Evolutionary conservation across 53 echinoderm and acorn worm genomes (phyloP).

Genomic region (Pentamera pediparva): DNA sequence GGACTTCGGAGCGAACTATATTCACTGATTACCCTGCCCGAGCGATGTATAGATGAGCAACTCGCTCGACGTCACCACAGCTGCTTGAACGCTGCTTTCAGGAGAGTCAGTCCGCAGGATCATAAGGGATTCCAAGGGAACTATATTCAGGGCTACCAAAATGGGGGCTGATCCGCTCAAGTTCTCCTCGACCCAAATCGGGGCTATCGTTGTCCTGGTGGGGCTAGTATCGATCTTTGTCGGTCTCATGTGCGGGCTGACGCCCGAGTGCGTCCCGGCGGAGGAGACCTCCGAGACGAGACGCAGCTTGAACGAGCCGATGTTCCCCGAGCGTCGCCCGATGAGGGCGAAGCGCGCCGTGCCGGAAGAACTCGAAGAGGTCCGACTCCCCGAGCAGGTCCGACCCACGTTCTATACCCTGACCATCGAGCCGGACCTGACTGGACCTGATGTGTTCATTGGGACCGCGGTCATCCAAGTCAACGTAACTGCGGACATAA

Average conservation of each 20-base stretch:
- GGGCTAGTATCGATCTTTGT: constrained; percentile 34
- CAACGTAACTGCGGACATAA: background rate
- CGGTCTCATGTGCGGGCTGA: constrained; percentile 55
- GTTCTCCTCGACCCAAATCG: constrained; percentile 11
- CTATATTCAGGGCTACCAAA: too few species aligned
- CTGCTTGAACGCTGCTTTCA: too few species aligned
- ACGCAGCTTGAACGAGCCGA: constrained; percentile 2
- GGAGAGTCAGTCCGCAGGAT: too few species aligned
- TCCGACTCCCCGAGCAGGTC: constrained; percentile 2
- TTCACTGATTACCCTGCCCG: too few species aligned
- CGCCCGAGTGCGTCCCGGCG: constrained; percentile 19
- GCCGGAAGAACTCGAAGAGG: background rate
- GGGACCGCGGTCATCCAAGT: background rate
- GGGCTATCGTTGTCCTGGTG: constrained; percentile 11
- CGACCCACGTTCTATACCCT: constrained; percentile 1
- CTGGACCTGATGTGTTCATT: background rate
- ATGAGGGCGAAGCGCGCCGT: background rate
- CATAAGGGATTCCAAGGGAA: too few species aligned
- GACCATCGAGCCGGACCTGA: constrained; percentile 17
- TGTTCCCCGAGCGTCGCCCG: background rate
- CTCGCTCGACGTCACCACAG: too few species aligned
- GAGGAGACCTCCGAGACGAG: background rate
- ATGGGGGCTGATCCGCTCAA: background rate
- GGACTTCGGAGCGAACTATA: too few species aligned
- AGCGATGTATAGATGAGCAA: too few species aligned